Conservation (phyloP, 2,797 vertebrate genomes). For the Florisuga fusca region DNA sequence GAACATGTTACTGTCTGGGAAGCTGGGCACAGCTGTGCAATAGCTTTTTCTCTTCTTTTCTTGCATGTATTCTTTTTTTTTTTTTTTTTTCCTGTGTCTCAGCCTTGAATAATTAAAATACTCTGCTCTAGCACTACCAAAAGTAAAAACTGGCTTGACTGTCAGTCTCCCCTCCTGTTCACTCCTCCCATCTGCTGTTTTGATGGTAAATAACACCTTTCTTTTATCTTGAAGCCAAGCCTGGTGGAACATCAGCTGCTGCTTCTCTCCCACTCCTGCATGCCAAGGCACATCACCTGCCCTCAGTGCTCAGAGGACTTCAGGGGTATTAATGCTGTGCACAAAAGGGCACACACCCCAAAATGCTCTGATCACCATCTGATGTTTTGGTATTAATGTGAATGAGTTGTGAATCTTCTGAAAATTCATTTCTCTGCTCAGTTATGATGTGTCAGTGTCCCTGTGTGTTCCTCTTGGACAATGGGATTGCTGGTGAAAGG, state of each 20-base stretch:
- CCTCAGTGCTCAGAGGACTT: background rate
- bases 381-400: background rate
- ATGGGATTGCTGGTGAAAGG: background rate
- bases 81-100: background rate
- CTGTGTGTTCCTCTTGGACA: fast-evolving
- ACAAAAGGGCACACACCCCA: background rate
- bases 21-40: background rate
- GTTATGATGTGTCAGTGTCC: too few species aligned
- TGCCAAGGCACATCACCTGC: background rate
- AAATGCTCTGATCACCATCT: fast-evolving
- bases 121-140: background rate
- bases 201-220: background rate
- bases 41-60: background rate
- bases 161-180: background rate
- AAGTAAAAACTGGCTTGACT: background rate
- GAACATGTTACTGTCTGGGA: fast-evolving
- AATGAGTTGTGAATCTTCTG: background rate
- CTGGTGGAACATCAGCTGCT: background rate
- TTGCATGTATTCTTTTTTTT: background rate
- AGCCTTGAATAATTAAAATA: background rate
- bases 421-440: background rate
- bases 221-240: background rate
- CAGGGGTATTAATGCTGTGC: fast-evolving
- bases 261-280: background rate
- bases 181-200: background rate